Conservation (phyloP, 2,888 invertebrate species). For the Cynaeus angustus region DNA sequence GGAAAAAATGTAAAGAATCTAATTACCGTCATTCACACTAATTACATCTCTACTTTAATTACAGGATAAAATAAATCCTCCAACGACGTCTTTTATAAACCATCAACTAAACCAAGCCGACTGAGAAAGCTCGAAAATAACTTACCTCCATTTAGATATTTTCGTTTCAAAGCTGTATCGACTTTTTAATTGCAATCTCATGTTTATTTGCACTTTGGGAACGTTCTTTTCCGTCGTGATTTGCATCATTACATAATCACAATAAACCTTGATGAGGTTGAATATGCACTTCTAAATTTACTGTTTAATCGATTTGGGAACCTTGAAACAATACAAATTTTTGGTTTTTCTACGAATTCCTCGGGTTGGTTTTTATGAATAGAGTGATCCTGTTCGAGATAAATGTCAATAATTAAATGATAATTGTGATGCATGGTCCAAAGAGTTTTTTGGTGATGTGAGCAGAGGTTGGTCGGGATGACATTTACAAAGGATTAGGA, state of each 20-base stretch:
- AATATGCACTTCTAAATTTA: neutral
- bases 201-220: slow-evolving; percentile 14
- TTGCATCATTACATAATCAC: slow-evolving; percentile 32
- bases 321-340: slow-evolving; percentile 1
- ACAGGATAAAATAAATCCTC: neutral
- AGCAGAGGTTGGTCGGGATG: slow-evolving; percentile 4
- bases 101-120: slow-evolving; percentile 5
- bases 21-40: slow-evolving; percentile 13
- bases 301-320: slow-evolving; percentile 32
- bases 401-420: slow-evolving; percentile 5
- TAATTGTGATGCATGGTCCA: slow-evolving; percentile 23
- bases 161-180: slow-evolving; percentile 8
- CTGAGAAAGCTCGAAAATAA: slow-evolving; percentile 13
- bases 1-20: neutral
- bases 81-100: slow-evolving; percentile 21
- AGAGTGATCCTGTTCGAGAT: neutral
- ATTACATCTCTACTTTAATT: slow-evolving; percentile 1
- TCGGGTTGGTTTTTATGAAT: neutral
- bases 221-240: slow-evolving; percentile 14
- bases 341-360: slow-evolving; percentile 14
- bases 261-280: slow-evolving; percentile 28
- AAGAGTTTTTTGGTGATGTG: slow-evolving; percentile 14
- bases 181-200: slow-evolving; percentile 21
- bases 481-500: slow-evolving; percentile 19
- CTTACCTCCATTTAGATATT: neutral